A percentile compares a stretch with the other conserved stretches of the same genome.
Evolutionary conservation across 2,113 vertebrate genomes (phyloP).

Genomic region (Rhegmatorhina hoffmannsi): DNA sequence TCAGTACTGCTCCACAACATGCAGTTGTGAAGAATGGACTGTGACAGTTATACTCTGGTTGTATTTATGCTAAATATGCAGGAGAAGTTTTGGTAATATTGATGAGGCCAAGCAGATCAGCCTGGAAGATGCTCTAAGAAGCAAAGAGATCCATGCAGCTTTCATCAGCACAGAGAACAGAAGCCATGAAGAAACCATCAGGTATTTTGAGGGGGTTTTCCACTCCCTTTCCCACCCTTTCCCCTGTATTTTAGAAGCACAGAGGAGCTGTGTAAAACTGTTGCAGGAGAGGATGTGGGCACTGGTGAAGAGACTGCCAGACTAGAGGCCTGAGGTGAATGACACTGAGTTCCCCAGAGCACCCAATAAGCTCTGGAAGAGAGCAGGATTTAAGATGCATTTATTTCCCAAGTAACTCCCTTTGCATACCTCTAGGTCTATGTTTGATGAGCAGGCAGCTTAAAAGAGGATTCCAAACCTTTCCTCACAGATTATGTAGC

Average conservation of each 20-base stretch:
- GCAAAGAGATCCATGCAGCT: slow-evolving; percentile 82
- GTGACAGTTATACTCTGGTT: background rate
- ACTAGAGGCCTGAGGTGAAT: background rate
- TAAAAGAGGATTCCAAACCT: background rate
- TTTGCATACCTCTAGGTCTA: background rate
- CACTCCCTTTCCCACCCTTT: background rate
- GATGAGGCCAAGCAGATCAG: slow-evolving; percentile 83
- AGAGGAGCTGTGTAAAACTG: background rate
- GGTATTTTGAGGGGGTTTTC: slow-evolving; percentile 70
- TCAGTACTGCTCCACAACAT: background rate
- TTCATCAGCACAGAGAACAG: slow-evolving; percentile 90
- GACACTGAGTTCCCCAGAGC: background rate
- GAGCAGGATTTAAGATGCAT: background rate
- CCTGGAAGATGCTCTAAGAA: slow-evolving; percentile 81
- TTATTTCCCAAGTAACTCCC: background rate
- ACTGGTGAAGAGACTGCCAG: background rate
- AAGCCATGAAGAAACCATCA: slow-evolving; percentile 84
- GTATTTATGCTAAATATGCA: slow-evolving; percentile 55
- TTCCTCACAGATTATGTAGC: background rate
- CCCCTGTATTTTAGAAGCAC: background rate
- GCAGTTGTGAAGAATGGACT: background rate
- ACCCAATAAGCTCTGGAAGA: background rate
- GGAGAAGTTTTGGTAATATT: slow-evolving; percentile 80
- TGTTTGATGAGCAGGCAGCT: background rate
- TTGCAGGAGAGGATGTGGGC: background rate